Base-by-base conservation (phyloP, 2,113 vertebrate genomes). In the Nibea albiflora region DNA sequence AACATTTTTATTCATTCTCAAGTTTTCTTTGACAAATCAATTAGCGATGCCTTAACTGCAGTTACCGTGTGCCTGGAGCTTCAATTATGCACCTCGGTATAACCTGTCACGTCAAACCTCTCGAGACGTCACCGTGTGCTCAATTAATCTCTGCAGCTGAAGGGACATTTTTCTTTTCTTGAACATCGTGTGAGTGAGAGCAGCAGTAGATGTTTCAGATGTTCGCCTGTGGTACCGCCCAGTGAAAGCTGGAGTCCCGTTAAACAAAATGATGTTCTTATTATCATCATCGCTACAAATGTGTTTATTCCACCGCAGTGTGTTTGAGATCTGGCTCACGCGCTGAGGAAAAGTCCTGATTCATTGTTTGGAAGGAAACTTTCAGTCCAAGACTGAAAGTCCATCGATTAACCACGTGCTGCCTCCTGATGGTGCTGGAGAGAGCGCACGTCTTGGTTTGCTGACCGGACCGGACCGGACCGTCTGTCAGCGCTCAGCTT, bases 11-110 rank as follows among this genome's bases (percentile, higher is more conserved):
- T 67, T 79, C 53, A 79, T 75, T 68, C 24, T 7, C 31, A 17
- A 35, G 3, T 78, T 82, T 64, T 78, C 62, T 39, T 63, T 71
- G 76, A 78, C 69, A 81, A 88, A 88, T 89, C 85, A 91, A 88
- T 91, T 85, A 84, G 66, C 50, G 20, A 9, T n/a, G 61, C 61
- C 50, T 84, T 67, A 78, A 85, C 61, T 83, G 67, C 56, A 65
- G 50, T 75, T 47, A 60, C 61, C 46, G 22, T 67, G 57, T 20
- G 88, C 84, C 88, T 35, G 78, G 78, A 81, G 86, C 76, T 70
- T 81, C 88, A 85, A 83, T 89, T 85, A 83, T 50, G 44, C 50
- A 80, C 66, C 64, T 69, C 67, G 26, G 71, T 63, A n/a, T 73
- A 83, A 86, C 76, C 70, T 78, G 90, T 66, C 73, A 78, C 42